Base-by-base conservation (phyloP, 2,113 vertebrate genomes). In the Orycteropus afer region DNA sequence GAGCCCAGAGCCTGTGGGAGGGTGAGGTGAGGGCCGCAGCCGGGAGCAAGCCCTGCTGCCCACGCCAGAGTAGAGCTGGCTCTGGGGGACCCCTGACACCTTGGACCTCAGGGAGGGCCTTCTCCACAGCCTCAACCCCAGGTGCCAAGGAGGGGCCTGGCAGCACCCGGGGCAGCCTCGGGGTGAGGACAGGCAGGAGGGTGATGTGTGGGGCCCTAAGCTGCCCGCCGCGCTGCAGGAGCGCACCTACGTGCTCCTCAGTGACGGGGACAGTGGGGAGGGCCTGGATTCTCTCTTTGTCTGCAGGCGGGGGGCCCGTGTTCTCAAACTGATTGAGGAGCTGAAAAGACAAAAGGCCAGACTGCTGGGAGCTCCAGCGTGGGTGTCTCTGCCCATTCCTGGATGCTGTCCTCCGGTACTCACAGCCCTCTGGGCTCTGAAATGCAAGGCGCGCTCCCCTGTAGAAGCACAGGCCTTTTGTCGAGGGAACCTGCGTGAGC, bases 271-370 rank as follows among this genome's bases (percentile, higher is more conserved):
- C 88, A 0, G 99, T 99, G 82, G 99, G 99, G 91, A 99, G 99
- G 97, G 98, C 99, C 97, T 99, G 99, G 95, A 99, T 99, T 97
- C 99, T 99, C 90, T 99, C 99, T 96, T 99, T 99, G 97, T 99
- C 99, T 45, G 99, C 99, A 67, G 99, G 99, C 7, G 99, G 99
- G 0, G 99, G 99, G 74, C 99, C 99, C 1, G 99, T 99, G 98
- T 99, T 99, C 98, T 99, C 99, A 99, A 99, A 99, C 97, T 99
- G 99, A 98, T 99, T 99, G 98, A 99, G 98, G 97, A 99, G 99
- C 99, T 99, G 97, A 59, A n/a, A 96, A 98, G 96, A 96, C 95
- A 18, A 89, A 2, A 93, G 67, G 86, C 15, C 3, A 63, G 77
- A 94, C 59, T 55, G 87, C 94, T 79, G 85, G 80, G 74, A 25